These are phyloP conservation scores for Heliconius erato DNA, from an alignment of 2,888 invertebrate species.

Conservation along the genomic window DNA sequence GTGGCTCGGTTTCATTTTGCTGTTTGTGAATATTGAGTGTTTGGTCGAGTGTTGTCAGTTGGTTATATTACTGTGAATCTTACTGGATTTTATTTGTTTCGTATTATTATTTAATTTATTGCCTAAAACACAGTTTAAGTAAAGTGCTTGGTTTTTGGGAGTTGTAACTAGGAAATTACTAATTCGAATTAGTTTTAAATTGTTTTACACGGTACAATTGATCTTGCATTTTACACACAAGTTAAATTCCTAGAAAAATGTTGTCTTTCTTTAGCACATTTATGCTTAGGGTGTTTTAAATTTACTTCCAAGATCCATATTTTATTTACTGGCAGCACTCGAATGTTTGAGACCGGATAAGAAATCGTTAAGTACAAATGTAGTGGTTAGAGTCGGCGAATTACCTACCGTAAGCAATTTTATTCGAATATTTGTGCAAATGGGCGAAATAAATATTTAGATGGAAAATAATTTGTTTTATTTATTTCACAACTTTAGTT, in stretches of 20 bases:
- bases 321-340: conserved; percentile 41
- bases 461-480: conserved; percentile 65
- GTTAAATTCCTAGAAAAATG: background rate
- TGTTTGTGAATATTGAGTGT: conserved; percentile 25
- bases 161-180: no score
- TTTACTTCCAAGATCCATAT: background rate
- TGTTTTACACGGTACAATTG: no score
- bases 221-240: background rate
- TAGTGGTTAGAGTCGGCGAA: conserved; percentile 62
- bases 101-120: no score
- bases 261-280: background rate
- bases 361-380: conserved; percentile 80
- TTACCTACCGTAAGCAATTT: conserved; percentile 73
- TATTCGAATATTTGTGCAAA: conserved; percentile 66
- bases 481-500: conserved; percentile 17
- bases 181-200: no score
- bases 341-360: conserved; percentile 43
- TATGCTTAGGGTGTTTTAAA: background rate
- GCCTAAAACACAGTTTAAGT: no score
- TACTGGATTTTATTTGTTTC: background rate
- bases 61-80: conserved; percentile 11
- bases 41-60: conserved; percentile 40
- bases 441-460: conserved; percentile 80
- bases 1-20: conserved; percentile 46
- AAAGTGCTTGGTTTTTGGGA: no score